A percentile compares a stretch with the other conserved stretches of the same genome.
phyloP scores from a whole-genome alignment of 2,113 vertebrate species.

The Syrrhaptes paradoxus region DNA sequence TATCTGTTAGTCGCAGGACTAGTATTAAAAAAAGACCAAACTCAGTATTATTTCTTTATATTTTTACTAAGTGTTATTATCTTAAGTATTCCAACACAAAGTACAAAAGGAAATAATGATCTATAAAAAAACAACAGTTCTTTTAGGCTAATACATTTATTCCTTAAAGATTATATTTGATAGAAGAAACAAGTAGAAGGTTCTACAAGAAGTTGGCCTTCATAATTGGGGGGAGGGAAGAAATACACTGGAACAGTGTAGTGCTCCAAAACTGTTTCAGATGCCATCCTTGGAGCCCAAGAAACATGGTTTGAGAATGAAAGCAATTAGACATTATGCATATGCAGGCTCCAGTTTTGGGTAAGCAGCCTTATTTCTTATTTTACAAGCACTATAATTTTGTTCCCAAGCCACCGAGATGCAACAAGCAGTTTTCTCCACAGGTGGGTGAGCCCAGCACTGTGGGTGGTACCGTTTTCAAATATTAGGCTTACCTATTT shows the following conservation, averaged over 20 bases:
- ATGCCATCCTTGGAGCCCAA: background rate
- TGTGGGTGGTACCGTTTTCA: background rate
- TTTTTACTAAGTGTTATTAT: background rate
- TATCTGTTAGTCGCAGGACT: background rate
- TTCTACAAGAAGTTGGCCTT: background rate
- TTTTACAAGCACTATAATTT: background rate
- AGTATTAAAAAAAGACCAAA: background rate
- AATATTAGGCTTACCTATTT: background rate
- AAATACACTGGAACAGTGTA: fast-evolving
- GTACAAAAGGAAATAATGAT: background rate
- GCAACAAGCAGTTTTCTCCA: background rate
- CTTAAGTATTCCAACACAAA: background rate
- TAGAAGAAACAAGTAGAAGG: background rate
- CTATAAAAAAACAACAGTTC: background rate
- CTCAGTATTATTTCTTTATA: background rate
- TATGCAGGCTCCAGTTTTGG: background rate
- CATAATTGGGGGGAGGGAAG: background rate
- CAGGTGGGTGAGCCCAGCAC: background rate
- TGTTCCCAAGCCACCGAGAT: background rate
- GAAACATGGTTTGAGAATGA: background rate
- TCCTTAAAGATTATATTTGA: background rate
- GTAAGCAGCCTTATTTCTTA: background rate
- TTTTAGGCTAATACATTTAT: background rate
- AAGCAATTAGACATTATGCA: background rate
- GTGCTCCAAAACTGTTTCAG: background rate